Conservation (phyloP, 2,113 vertebrate species). For the Rattus norvegicus region GRCr8 NC_086021.1:179559001-179559500, state of each 20-base stretch:
- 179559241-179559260: rapidly evolving
- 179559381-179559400: conserved; percentile 86
- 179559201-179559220: not conserved
- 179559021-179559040: not conserved
- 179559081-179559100: not conserved
- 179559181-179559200: rapidly evolving
- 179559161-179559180: rapidly evolving
- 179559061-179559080: not conserved
- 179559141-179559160: rapidly evolving
- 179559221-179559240: not conserved
- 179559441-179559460: conserved; percentile 54
- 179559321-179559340: not conserved
- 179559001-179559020: not conserved
- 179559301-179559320: not conserved
- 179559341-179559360: conserved; percentile 92
- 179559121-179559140: rapidly evolving
- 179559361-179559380: conserved; percentile 95
- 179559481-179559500: conserved; percentile 80
- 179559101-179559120: rapidly evolving
- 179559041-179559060: too few species aligned
- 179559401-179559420: conserved; percentile 84
- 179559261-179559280: not conserved
- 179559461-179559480: conserved; percentile 79
- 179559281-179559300: not conserved
- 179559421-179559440: conserved; percentile 73